Evolutionary conservation across 2,888 invertebrate genomes (phyloP), one percentile per base, ranked within the genome.

Genomic region (Trachelus troglodyta): DNA sequence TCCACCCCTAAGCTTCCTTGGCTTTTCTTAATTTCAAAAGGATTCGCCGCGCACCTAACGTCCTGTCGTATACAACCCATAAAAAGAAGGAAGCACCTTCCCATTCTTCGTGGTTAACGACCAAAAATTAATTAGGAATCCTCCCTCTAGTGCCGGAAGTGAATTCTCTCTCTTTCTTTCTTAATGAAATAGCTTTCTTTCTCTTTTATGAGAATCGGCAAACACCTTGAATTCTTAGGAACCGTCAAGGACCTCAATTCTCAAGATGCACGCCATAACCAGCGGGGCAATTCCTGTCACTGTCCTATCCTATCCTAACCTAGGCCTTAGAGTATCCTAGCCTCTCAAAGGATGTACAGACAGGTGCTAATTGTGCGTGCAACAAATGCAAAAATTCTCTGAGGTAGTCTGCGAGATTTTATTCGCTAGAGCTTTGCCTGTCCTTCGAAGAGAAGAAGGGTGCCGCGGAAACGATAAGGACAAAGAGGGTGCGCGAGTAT

Each of bases 1-100:
- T 71, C 1, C 75, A 76, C 68, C 78, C 80, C 69, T 76, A 73
- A 81, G 73, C 71, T 79, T 81, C 77, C 78, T 79, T 81, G 77
- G 79, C 78, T 79, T 77, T 79, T 79, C 81, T 71, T 34, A 71
- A 34, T 71, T 34, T 71, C 71, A 71, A 34, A 71, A 71, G 71
- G 33, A 34, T 33, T 34, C 71, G 71, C 71, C 34, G 33, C 71
- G 71, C 34, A 71, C 71, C 33, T 12, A 23, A 6, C 31, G 71
- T 71, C 71, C 31, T 31, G 71, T 71, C 71, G 71, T 56, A 56
- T 56, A 56, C 56, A 56, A 56, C 56, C 56, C 56, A 56, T 56
- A 56, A 56, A 56, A 23, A 56, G 15, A 56, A 6, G 56, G 56
- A 56, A 56, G 56, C 56, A 23, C 56, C 56, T 56, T 56, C 56